phyloP scores from a whole-genome alignment of 1,140 invertebrate genomes.

The Episyrphus balteatus region DNA sequence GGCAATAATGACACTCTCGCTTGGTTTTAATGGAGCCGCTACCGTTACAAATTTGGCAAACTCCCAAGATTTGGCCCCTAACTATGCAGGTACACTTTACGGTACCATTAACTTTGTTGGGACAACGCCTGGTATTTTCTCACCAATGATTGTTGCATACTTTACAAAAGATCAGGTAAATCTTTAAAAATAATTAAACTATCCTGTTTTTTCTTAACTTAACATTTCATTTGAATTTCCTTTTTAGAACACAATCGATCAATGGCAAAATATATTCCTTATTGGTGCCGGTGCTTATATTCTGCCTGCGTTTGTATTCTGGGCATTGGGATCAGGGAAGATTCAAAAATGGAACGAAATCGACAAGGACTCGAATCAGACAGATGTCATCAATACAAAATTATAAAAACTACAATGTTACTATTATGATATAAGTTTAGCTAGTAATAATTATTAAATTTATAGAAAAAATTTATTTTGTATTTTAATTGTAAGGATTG shows the following conservation, averaged over 20 bases:
- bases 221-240: constrained; percentile 4
- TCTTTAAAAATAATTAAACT: neutral
- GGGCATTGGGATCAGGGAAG: constrained; percentile 51
- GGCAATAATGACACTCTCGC: constrained; percentile 55
- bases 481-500: too few species aligned
- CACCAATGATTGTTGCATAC: constrained; percentile 55
- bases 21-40: constrained; percentile 72
- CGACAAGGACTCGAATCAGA: constrained; percentile 17
- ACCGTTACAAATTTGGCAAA: constrained; percentile 74
- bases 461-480: too few species aligned
- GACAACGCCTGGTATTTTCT: constrained; percentile 61
- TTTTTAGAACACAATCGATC: constrained; percentile 59
- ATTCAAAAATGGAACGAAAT: constrained; percentile 55
- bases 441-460: too few species aligned
- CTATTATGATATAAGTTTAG: too few species aligned
- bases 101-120: constrained; percentile 63
- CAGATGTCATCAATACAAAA: constrained; percentile 31
- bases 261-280: constrained; percentile 69
- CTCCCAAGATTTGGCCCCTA: constrained; percentile 54
- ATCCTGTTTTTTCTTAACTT: constrained; percentile 2
- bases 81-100: constrained; percentile 65
- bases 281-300: constrained; percentile 59
- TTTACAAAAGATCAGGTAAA: constrained; percentile 52
- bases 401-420: constrained; percentile 19
- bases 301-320: constrained; percentile 54